phyloP scores from a whole-genome alignment of 2,113 vertebrate species.

The Collichthys lucidus region DNA sequence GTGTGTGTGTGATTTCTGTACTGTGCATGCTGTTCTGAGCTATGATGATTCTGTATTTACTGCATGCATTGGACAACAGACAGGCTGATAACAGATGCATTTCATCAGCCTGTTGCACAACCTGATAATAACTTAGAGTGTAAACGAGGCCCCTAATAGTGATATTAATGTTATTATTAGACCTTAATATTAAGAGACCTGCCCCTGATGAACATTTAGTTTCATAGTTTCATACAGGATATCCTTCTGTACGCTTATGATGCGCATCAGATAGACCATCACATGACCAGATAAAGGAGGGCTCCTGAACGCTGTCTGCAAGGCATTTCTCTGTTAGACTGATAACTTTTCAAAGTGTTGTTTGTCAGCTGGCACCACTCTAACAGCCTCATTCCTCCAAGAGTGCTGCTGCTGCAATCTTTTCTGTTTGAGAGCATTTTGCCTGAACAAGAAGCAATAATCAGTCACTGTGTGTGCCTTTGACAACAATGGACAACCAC shows the following conservation, averaged over 20 bases:
- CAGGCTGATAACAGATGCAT: no score
- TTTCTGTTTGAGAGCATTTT: conserved; percentile 1
- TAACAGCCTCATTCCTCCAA: not conserved
- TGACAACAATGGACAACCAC: conserved; percentile 15
- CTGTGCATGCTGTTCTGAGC: no score
- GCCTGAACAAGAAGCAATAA: not conserved
- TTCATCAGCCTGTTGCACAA: no score
- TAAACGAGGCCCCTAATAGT: no score
- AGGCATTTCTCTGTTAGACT: not conserved
- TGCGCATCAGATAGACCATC: not conserved
- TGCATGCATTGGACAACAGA: no score
- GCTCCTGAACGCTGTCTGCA: not conserved
- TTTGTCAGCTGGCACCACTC: not conserved
- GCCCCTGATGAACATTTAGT: no score
- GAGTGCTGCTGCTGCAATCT: not conserved
- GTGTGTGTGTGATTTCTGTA: no score
- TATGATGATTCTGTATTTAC: no score
- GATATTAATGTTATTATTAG: no score
- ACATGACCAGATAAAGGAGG: not conserved
- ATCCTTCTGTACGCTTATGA: not conserved
- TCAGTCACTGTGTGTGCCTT: not conserved
- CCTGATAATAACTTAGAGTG: no score
- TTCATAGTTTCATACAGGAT: not conserved
- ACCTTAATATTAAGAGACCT: no score
- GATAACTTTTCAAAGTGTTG: not conserved